A percentile compares a stretch with the other conserved stretches of the same genome.
Evolutionary conservation across 2,888 invertebrate genomes (phyloP).

Genomic region (Augochlorella aurata): DNA sequence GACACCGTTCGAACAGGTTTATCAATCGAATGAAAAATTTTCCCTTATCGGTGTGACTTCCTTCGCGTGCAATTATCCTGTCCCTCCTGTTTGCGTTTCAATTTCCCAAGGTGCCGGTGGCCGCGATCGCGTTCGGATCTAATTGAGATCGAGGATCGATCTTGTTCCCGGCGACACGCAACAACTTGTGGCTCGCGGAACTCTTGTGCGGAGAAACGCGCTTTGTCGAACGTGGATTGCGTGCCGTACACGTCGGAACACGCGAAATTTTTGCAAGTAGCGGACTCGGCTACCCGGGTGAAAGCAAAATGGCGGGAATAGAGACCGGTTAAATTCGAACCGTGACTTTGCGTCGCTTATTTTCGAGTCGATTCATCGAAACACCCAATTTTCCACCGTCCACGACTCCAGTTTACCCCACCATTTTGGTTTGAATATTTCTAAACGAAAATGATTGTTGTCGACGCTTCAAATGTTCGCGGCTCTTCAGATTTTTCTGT

Average conservation of each 20-base stretch:
- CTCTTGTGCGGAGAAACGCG: conserved; percentile 29
- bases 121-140: conserved; percentile 17
- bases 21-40: no score
- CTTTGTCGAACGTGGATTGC: conserved; percentile 36
- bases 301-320: conserved; percentile 40
- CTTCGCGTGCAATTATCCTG: conserved; percentile 6
- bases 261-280: conserved; percentile 41
- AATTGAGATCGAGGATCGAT: conserved; percentile 38
- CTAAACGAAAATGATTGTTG: no score
- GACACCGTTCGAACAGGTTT: no score
- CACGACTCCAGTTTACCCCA: not conserved
- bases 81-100: not conserved
- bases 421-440: not conserved
- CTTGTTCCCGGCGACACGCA: conserved; percentile 14
- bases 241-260: conserved; percentile 26
- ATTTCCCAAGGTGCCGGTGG: conserved; percentile 4
- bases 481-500: no score
- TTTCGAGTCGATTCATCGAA: not conserved
- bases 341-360: not conserved
- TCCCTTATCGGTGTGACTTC: no score
- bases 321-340: not conserved
- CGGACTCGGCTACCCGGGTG: conserved; percentile 21
- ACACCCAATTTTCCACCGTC: not conserved
- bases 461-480: no score
- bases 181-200: conserved; percentile 24